A percentile compares a stretch with the other conserved stretches of the same genome.
phyloP scores from a whole-genome alignment of 2,797 vertebrate genomes.

The Coreius guichenoti region DNA sequence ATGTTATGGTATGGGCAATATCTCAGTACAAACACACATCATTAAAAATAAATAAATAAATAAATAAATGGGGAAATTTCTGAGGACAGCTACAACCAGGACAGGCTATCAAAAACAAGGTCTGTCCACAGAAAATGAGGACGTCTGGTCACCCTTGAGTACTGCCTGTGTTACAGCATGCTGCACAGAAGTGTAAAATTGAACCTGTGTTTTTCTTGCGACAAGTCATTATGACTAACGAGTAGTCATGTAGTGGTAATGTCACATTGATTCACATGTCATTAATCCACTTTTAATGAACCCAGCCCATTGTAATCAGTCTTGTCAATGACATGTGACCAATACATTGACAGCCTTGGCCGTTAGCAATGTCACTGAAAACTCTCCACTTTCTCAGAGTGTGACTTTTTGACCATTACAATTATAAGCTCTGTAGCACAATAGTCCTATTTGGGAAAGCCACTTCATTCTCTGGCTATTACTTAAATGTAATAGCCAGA shows the following conservation, averaged over 20 bases:
- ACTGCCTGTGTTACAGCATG: background rate
- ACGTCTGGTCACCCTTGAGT: background rate
- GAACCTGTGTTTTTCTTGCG: conserved; percentile 25
- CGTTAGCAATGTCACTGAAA: conserved; percentile 37
- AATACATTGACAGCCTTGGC: conserved; percentile 45
- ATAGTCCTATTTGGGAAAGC: background rate
- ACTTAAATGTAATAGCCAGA: too few relatives aligned
- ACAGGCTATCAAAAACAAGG: background rate
- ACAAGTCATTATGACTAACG: conserved; percentile 52
- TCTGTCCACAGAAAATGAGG: background rate
- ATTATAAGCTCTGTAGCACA: background rate
- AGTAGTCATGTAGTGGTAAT: conserved; percentile 50
- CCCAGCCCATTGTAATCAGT: conserved; percentile 58
- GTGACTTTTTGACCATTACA: conserved; percentile 11
- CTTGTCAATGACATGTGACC: conserved; percentile 52
- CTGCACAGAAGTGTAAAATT: conserved; percentile 17
- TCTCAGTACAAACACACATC: background rate
- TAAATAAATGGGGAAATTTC: background rate
- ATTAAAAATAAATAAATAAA: background rate
- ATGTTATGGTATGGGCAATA: background rate
- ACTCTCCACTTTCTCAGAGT: background rate
- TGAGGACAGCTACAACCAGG: too few relatives aligned
- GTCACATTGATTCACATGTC: conserved; percentile 60
- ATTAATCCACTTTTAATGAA: conserved; percentile 63
- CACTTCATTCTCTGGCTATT: background rate